Base-by-base conservation (phyloP, 2,113 vertebrate species). In the Emydura subglobosa region DNA sequence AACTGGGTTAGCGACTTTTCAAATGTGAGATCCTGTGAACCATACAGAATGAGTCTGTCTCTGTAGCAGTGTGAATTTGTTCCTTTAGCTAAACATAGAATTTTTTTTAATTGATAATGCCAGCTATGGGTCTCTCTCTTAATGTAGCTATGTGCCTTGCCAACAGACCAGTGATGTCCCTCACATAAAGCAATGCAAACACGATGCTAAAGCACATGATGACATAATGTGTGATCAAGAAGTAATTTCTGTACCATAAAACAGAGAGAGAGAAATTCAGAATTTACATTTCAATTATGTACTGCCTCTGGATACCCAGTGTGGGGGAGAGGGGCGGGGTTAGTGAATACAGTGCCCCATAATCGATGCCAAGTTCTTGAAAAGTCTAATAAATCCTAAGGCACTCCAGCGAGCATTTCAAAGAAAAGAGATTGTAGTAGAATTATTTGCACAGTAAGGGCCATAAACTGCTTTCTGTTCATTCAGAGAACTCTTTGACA, bases 381-480 rank as follows among this genome's bases (percentile, higher is more conserved):
- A 74, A 85, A 39, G 13, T 7, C 29, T 50, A 42, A 89, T 16
- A 19, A 92, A 57, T 68, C n/a, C 47, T 92, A 92, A 88, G 65
- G 57, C 92, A 94, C n/a, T 54, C 83, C 78, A 61, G 10, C 68
- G 57, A 83, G 21, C 51, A 78, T 17, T 55, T 94, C 14, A 47
- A 72, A 81, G 81, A 89, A 61, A 83, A 85, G 25, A 88, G 65
- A 94, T 54, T 11, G 72, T 22, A 51, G 50, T 44, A 87, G 83
- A 83, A 42, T 94, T 90, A 83, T 65, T 88, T 83, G 29, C 25
- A 78, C 89, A 50, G 76, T 85, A 86, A 65, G 76, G 91, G 91
- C 79, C 53, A 27, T 93, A 65, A 92, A 90, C 90, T 86, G 85
- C 54, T 92, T 95, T 79, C 84, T 86, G n/a, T 76, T 84, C 0